Conservation (phyloP, 2,797 vertebrate genomes). For the Corythornis leucogaster region DNA sequence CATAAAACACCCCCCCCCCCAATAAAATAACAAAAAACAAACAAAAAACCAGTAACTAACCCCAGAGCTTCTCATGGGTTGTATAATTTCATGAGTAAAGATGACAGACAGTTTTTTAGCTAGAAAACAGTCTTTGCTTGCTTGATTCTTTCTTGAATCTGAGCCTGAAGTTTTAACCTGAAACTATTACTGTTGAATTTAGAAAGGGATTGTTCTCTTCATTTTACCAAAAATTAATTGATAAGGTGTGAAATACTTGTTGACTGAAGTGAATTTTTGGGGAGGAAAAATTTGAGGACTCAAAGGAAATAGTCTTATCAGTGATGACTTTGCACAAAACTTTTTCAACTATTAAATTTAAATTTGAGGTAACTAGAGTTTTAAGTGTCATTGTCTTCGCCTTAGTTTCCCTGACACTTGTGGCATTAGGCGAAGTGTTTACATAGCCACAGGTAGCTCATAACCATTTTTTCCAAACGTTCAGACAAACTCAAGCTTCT, state of each 20-base stretch:
- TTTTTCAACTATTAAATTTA: not conserved
- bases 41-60: not conserved
- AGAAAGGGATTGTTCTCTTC: not conserved
- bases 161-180: not conserved
- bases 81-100: not conserved
- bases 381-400: not conserved
- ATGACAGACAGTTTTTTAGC: not conserved
- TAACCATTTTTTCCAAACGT: not conserved
- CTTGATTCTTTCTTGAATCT: not conserved
- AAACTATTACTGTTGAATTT: not conserved
- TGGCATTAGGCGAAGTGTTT: not conserved
- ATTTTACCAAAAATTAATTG: not conserved
- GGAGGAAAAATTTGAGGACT: not conserved
- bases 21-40: too few relatives aligned
- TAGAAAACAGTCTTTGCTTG: not conserved
- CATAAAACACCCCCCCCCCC: not conserved
- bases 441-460: not conserved
- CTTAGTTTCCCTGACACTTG: not conserved
- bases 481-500: not conserved
- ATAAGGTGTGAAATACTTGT: not conserved
- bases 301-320: not conserved
- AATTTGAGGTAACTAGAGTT: not conserved
- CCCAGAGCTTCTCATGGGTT: not conserved
- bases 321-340: not conserved
- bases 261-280: not conserved